phyloP scores from a whole-genome alignment of 2,797 vertebrate species.

The Vireo griseus region DNA sequence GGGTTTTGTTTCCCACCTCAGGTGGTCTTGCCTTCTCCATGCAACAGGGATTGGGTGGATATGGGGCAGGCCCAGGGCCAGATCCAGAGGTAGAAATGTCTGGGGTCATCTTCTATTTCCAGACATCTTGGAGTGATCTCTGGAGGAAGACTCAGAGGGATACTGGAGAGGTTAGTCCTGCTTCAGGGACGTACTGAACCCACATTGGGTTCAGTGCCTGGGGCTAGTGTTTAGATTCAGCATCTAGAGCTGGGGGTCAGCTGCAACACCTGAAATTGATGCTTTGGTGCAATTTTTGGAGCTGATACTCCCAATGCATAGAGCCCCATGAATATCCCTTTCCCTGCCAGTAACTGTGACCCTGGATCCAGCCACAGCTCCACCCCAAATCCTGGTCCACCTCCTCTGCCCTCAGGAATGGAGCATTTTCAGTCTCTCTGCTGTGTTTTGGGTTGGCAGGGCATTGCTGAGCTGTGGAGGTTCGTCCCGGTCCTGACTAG shows the following conservation, averaged over 20 bases:
- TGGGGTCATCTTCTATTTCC: neutral
- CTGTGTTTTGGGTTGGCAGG: neutral
- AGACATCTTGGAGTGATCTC: neutral
- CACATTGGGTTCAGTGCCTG: neutral
- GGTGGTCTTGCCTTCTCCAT: neutral
- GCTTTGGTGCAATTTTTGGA: neutral
- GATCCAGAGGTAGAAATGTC: neutral
- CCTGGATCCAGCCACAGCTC: neutral
- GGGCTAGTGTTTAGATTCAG: neutral
- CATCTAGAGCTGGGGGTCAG: neutral
- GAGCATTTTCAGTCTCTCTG: neutral
- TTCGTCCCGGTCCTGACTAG: fast-evolving
- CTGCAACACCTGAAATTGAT: neutral
- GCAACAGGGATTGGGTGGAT: neutral
- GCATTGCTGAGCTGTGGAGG: neutral
- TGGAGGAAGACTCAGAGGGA: neutral
- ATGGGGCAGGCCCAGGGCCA: neutral
- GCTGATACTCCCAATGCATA: too few species aligned
- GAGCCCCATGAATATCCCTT: neutral
- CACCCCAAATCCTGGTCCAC: neutral
- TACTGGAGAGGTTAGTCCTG: fast-evolving
- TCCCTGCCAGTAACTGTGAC: fast-evolving
- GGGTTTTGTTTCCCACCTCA: too few species aligned
- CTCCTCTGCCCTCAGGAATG: neutral
- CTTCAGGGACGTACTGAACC: neutral